Evolutionary conservation across 2,797 vertebrate species (phyloP), one percentile per base, ranked within the genome.

Genomic region (Epinephelus coioides): DNA sequence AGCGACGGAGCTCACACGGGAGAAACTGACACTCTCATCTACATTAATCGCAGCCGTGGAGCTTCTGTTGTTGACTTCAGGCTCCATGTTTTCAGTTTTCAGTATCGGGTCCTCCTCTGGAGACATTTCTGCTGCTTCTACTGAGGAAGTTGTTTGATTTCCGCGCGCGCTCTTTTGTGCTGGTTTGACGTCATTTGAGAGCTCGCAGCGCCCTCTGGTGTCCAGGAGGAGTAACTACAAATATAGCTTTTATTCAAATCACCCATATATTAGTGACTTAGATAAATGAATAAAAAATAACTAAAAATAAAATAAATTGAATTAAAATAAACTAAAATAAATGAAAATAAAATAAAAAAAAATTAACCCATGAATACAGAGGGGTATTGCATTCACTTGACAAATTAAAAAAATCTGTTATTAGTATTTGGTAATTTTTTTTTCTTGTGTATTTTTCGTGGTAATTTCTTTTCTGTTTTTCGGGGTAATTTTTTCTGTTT

Each of bases 1-100:
- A 9, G 88, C 93, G 0, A 95, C 81, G 1, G 59, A 34, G 0
- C 81, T 63, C 0, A 94, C 89, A 0, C 53, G 60, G 1, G 47
- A 4, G n/a, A 91, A 92, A 25, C 19, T 6, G 0, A 59, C 72
- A 19, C 0, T 77, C 57, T 44, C 46, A 0, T 85, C 81, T 0
- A 2, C 6, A 0, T 38, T 18, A 17, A 13, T 69, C 0, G 14
- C 15, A 2, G 79, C 50, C 40, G 54, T 19, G 0, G 1, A 1
- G 0, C 14, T 21, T 55, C 57, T 21, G 0, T 19, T 19, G 1
- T 57, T 23, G 0, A 0, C 30, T 30, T 79, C 70, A 8, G 25
- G 0, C 0, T 79, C 87, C 87, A 92, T 91, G 27, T 72, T 76
- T 60, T 7, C 17, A 2, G 65, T 63, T 47, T 6, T 0, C 0